Evolutionary conservation across 2,797 vertebrate genomes (phyloP).

Genomic region (Botia kubotai): DNA sequence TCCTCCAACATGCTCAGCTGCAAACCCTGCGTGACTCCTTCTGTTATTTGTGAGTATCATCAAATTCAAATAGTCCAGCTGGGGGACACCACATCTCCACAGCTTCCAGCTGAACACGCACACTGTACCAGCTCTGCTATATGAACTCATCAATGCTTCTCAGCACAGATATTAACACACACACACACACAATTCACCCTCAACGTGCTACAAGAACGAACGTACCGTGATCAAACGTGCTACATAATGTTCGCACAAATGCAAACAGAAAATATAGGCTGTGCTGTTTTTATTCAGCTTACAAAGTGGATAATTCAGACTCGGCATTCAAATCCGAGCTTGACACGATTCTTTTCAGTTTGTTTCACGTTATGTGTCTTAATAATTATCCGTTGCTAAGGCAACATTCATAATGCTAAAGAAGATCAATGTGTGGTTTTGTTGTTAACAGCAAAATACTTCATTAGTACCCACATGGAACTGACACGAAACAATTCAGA

Average conservation of each 20-base stretch:
- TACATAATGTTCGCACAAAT: not conserved
- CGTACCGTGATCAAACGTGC: not conserved
- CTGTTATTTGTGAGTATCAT: constrained; percentile 25
- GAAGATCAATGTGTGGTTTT: not conserved
- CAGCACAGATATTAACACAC: constrained; percentile 3
- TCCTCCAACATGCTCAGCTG: not conserved
- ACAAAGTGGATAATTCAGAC: not conserved
- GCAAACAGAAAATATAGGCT: not conserved
- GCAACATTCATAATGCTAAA: not conserved
- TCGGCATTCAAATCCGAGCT: no score
- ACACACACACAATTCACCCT: not conserved
- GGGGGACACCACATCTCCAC: not conserved
- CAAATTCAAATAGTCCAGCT: constrained; percentile 4
- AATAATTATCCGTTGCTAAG: no score
- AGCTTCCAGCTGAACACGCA: constrained; percentile 17
- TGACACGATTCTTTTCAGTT: not conserved
- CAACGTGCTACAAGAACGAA: not conserved
- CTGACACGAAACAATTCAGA: no score
- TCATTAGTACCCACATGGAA: not conserved
- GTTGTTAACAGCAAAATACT: not conserved
- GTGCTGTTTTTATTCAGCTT: not conserved
- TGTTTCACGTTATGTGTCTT: not conserved
- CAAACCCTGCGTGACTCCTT: not conserved
- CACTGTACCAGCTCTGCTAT: not conserved
- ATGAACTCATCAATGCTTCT: constrained; percentile 7